Evolutionary conservation across 2,113 vertebrate genomes (phyloP).

Genomic region (Scophthalmus maximus): DNA sequence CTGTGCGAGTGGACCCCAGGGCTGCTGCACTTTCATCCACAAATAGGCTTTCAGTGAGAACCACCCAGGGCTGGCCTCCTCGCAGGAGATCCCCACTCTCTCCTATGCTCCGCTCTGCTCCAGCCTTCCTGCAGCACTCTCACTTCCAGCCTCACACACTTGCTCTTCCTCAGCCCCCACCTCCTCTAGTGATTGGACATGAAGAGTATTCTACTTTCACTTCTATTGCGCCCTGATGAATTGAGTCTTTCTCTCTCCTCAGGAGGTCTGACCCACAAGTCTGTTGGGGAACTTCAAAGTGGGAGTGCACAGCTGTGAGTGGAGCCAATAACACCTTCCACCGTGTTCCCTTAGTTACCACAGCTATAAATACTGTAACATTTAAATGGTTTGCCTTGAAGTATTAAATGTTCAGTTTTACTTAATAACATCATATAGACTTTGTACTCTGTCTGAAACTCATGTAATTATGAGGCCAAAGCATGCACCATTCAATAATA

Average conservation of each 20-base stretch:
- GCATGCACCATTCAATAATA: conserved; percentile 1
- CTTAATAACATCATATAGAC: conserved; percentile 9
- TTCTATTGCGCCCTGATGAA: conserved; percentile 69
- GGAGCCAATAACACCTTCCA: conserved; percentile 36
- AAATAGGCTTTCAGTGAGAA: conserved; percentile 80
- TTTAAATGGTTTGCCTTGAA: not conserved
- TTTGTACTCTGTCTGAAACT: not conserved
- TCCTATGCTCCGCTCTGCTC: conserved; percentile 39
- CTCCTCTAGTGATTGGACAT: conserved; percentile 62
- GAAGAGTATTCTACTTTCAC: conserved; percentile 62
- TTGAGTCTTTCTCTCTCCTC: conserved; percentile 69
- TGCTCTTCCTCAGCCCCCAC: conserved; percentile 25
- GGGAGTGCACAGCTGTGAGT: conserved; percentile 43
- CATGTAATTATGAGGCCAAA: not conserved
- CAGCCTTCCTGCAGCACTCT: conserved; percentile 49
- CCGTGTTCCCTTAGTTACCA: conserved; percentile 19
- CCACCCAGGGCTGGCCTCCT: conserved; percentile 75
- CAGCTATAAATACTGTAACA: conserved; percentile 10
- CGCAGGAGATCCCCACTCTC: conserved; percentile 62
- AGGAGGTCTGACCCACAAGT: conserved; percentile 74
- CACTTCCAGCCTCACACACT: conserved; percentile 53
- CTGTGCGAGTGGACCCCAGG: conserved; percentile 83
- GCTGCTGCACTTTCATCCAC: conserved; percentile 85
- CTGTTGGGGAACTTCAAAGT: conserved; percentile 75
- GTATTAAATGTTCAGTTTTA: conserved; percentile 3